Evolutionary conservation across 35 echinoderm and acorn worm species (phyloP).

Genomic region (Hemicentrotus pulcherrimus): DNA sequence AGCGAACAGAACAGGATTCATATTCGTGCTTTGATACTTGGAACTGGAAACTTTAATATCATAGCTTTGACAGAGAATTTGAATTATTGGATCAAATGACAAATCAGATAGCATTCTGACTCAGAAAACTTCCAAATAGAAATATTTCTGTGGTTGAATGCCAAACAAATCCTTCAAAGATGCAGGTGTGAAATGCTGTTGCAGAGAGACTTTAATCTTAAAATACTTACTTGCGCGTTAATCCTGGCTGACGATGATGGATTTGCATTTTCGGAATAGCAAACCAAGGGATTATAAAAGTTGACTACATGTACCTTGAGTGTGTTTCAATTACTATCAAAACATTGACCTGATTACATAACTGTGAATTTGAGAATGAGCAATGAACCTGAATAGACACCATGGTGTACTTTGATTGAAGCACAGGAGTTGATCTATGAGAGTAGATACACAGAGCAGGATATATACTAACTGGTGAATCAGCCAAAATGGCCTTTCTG

Average conservation of each 20-base stretch:
- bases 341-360: not conserved
- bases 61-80: not conserved
- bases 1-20: not conserved
- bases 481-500: constrained; percentile 20
- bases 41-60: not conserved
- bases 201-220: not conserved
- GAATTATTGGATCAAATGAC: not conserved
- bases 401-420: not conserved
- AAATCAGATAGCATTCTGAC: not conserved
- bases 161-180: not conserved
- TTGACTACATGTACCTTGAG: not conserved
- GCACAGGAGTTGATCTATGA: not conserved
- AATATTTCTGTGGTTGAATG: not conserved
- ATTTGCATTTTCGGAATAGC: not conserved
- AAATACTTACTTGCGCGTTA: not conserved
- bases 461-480: not conserved
- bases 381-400: not conserved
- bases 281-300: not conserved
- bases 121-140: not conserved
- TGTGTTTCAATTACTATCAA: not conserved
- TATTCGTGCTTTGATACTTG: not conserved
- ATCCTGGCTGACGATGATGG: not conserved
- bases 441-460: not conserved
- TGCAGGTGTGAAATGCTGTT: not conserved
- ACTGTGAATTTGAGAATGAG: not conserved